A percentile compares a stretch with the other conserved stretches of the same genome.
These are phyloP conservation scores for Onthophagus sagittarius DNA, from an alignment of 2,888 invertebrate species.

Conservation along the genomic window DNA sequence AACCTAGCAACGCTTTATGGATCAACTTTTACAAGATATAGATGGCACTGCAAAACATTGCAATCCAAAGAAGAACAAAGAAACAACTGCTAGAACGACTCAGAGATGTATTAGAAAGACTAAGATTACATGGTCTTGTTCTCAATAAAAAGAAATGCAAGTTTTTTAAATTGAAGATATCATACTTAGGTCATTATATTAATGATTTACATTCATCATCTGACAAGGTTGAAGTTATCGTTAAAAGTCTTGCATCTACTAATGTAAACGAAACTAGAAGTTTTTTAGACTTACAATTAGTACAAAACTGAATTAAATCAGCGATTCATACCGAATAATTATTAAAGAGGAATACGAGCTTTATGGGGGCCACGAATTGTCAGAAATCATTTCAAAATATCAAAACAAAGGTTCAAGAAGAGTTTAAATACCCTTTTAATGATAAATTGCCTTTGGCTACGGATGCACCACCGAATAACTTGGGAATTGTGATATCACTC, in stretches of 20 bases:
- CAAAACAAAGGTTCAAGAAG: constrained; percentile 13
- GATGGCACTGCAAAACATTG: constrained; percentile 33
- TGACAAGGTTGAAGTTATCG: constrained; percentile 10
- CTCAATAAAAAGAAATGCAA: constrained; percentile 29
- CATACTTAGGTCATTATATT: neutral
- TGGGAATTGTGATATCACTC: constrained; percentile 23
- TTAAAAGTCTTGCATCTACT: neutral
- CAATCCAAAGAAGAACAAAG: constrained; percentile 29
- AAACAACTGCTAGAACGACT: constrained; percentile 22
- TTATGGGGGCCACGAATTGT: constrained; percentile 11
- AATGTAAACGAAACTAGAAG: neutral
- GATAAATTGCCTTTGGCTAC: constrained; percentile 12
- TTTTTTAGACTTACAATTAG: neutral
- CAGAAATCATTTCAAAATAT: constrained; percentile 15
- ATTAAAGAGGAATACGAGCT: constrained; percentile 4
- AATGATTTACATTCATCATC: constrained; percentile 2
- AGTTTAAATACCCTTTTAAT: constrained; percentile 10
- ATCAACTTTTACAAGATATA: constrained; percentile 33
- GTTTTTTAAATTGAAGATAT: constrained; percentile 22
- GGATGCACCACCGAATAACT: constrained; percentile 1
- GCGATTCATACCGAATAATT: constrained; percentile 4
- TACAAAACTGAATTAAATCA: neutral
- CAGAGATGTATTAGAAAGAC: constrained; percentile 24
- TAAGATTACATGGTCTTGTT: constrained; percentile 17
- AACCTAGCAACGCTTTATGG: constrained; percentile 37